phyloP scores from a whole-genome alignment of 2,888 invertebrate species.

The Tholera decimalis region DNA sequence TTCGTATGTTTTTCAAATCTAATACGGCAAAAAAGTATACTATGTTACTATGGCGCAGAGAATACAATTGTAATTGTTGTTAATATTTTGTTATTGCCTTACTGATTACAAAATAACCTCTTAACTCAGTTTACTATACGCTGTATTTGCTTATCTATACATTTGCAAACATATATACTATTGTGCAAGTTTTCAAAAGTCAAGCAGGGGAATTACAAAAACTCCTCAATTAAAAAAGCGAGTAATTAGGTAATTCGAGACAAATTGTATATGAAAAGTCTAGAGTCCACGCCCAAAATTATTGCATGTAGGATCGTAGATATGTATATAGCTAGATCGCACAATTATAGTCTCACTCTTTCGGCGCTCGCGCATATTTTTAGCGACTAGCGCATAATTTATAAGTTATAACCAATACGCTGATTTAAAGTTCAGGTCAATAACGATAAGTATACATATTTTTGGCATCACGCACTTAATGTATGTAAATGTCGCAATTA shows the following conservation, averaged over 20 bases:
- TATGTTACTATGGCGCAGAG: background rate
- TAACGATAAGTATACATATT: background rate
- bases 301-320: constrained; percentile 1
- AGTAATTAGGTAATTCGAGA: background rate
- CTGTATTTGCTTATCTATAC: constrained; percentile 24
- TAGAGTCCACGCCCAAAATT: constrained; percentile 55
- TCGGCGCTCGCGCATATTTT: constrained; percentile 59
- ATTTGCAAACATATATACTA: constrained; percentile 17
- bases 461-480: constrained; percentile 3
- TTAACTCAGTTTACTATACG: constrained; percentile 27
- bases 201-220: background rate
- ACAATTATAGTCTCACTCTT: constrained; percentile 34
- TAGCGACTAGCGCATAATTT: constrained; percentile 8
- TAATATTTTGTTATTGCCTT: constrained; percentile 10
- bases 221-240: background rate
- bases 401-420: background rate
- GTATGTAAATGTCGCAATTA: background rate
- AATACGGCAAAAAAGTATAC: background rate
- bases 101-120: constrained; percentile 65
- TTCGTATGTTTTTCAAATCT: background rate
- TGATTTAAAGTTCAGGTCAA: constrained; percentile 23
- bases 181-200: constrained; percentile 1
- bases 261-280: background rate
- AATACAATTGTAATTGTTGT: background rate
- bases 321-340: background rate